Evolutionary conservation across 2,888 invertebrate species (phyloP), one percentile per base, ranked within the genome.

Genomic region (Macrophya alboannulata): DNA sequence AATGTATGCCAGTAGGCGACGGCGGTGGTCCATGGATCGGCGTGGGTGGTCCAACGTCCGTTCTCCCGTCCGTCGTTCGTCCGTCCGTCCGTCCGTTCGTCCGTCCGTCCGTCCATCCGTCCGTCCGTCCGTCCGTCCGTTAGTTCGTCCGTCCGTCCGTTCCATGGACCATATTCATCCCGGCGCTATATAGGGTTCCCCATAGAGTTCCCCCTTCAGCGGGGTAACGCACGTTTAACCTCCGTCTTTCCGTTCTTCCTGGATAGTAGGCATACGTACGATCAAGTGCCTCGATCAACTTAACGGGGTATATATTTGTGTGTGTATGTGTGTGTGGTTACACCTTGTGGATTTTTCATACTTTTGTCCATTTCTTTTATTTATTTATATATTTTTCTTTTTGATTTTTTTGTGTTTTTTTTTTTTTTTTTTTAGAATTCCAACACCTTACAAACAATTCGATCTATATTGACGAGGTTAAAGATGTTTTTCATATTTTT

Each of bases 1-100:
- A 93, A 93, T 93, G 92, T 93, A 93, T 93, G 93, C 93, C 93
- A 93, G 93, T 92, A 92, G 92, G 92, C 93, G 93, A 93, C 91
- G 93, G 93, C 92, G 93, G 93, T 93, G 93, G 93, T 93, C 93
- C 92, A 90, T 92, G 91, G 91, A 90, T 90, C 92, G 91, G 92
- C 92, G 93, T 93, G 93, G 93, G 93, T 93, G 93, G 93, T 93
- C 93, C 92, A 89, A 79, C 92, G 92, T 92, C 92, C 89, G 88
- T 87, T 88, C 88, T 86, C 87, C 85, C 86, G 89, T 65, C 72
- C 55, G 88, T 89, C 89, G 87, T 88, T 88, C 89, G 87, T 89
- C 88, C 87, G 87, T 89, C 87, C 88, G 84, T 76, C 37, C 71
- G 77, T 76, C 84, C 77, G 43, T 85, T 84, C 86, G 84, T 87